Conservation (phyloP, 2,113 vertebrate genomes). For the Numida meleagris region DNA sequence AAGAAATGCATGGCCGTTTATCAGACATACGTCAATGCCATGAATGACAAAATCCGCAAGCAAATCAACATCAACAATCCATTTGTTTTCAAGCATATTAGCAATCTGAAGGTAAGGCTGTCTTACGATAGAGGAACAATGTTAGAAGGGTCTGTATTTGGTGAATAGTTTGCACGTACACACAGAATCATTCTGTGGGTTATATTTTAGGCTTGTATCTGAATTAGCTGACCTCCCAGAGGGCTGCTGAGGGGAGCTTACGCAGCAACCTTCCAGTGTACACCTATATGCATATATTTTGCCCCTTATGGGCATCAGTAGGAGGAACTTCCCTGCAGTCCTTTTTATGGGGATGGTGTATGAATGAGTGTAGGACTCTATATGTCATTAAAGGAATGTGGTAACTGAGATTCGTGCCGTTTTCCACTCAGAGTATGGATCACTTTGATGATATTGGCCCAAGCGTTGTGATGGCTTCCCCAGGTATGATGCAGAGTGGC, state of each 20-base stretch:
- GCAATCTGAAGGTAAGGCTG: constrained; percentile 90
- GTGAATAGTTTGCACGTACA: neutral
- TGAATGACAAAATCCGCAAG: constrained; percentile 99
- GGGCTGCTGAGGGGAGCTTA: neutral
- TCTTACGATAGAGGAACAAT: neutral
- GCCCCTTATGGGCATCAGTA: neutral
- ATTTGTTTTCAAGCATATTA: constrained; percentile 99
- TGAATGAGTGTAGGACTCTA: neutral
- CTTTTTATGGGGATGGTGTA: neutral
- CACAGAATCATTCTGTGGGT: no score
- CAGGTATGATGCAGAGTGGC: constrained; percentile 99
- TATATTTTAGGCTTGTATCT: neutral
- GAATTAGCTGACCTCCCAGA: neutral
- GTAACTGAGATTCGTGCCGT: neutral
- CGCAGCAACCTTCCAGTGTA: neutral
- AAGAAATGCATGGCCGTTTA: constrained; percentile 99
- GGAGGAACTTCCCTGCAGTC: neutral
- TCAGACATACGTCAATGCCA: constrained; percentile 97
- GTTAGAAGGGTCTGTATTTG: neutral
- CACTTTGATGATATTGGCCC: constrained; percentile 99
- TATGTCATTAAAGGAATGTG: accelerated
- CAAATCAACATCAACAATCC: constrained; percentile 99
- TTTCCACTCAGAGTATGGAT: constrained; percentile 90
- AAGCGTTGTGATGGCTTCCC: constrained; percentile 98
- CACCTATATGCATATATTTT: neutral